Conservation (phyloP, 2,888 invertebrate species). For the Drosophila fungiperda region DNA sequence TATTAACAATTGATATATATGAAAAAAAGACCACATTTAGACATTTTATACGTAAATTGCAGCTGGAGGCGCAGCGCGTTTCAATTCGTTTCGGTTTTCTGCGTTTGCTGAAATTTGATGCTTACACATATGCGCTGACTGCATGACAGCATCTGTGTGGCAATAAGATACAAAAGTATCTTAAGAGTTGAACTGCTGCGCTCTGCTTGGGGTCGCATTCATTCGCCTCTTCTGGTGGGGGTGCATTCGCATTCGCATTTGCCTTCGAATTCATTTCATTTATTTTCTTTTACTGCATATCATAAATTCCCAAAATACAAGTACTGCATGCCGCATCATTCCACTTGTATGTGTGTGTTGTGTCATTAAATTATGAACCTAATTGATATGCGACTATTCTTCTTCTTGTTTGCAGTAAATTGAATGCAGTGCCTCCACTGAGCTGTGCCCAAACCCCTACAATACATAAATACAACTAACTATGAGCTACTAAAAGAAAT, state of each 20-base stretch:
- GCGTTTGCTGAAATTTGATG: constrained; percentile 77
- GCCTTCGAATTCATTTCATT: constrained; percentile 46
- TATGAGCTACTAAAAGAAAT: constrained; percentile 46
- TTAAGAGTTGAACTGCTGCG: constrained; percentile 24
- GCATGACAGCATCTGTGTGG: constrained; percentile 43
- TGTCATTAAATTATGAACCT: constrained; percentile 28
- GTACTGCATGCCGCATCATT: constrained; percentile 38
- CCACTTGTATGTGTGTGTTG: constrained; percentile 31
- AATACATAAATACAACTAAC: constrained; percentile 44
- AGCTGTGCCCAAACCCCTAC: constrained; percentile 29
- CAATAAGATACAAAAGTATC: constrained; percentile 54
- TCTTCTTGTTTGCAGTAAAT: constrained; percentile 79
- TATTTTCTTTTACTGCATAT: constrained; percentile 21
- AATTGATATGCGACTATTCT: constrained; percentile 55
- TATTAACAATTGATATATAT: constrained; percentile 71
- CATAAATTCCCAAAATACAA: constrained; percentile 18
- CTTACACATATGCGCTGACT: constrained; percentile 37
- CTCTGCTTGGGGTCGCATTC: constrained; percentile 46
- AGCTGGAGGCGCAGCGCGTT: constrained; percentile 51
- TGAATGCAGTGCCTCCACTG: constrained; percentile 57
- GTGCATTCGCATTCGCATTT: constrained; percentile 19
- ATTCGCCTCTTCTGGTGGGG: constrained; percentile 23
- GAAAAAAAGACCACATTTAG: constrained; percentile 74
- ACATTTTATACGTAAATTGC: constrained; percentile 78
- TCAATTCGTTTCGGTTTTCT: constrained; percentile 76